phyloP scores from a whole-genome alignment of 2,113 vertebrate species.

The Barnardius zonarius region DNA sequence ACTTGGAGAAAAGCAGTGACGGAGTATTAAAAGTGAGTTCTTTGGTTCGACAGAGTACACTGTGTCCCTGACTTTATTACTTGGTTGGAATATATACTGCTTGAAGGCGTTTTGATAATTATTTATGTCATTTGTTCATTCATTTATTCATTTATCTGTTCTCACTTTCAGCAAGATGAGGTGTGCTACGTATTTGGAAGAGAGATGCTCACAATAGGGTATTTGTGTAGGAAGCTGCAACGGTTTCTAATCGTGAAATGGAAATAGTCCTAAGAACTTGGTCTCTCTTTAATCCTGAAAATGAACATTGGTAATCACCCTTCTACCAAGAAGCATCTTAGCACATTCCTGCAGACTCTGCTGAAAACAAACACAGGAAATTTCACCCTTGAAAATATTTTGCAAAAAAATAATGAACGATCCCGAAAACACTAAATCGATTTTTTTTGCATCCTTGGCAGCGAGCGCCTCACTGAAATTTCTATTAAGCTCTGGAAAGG shows the following conservation, averaged over 20 bases:
- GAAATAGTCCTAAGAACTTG: not conserved
- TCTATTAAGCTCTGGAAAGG: constrained; percentile 7
- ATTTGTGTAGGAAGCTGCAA: not conserved
- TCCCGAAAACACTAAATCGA: not conserved
- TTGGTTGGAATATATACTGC: not conserved
- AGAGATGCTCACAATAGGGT: not conserved
- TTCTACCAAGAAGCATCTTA: not conserved
- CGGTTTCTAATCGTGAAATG: not conserved
- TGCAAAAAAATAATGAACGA: not conserved
- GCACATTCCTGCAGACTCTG: constrained; percentile 2
- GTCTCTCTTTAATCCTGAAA: constrained; percentile 11
- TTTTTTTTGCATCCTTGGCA: constrained; percentile 31
- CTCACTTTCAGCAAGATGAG: not conserved
- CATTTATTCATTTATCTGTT: constrained; percentile 15
- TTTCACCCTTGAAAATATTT: not conserved
- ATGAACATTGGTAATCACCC: not conserved
- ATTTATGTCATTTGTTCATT: not conserved
- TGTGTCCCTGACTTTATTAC: constrained; percentile 19
- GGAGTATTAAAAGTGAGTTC: constrained; percentile 28
- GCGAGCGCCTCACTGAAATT: not conserved
- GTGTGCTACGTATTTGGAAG: not conserved
- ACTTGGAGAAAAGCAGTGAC: not conserved
- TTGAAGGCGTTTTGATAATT: constrained; percentile 45
- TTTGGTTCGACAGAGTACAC: constrained; percentile 37
- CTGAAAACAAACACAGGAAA: constrained; percentile 2